phyloP scores from a whole-genome alignment of 2,888 invertebrate species.

The Enchytraeus crypticus region DNA sequence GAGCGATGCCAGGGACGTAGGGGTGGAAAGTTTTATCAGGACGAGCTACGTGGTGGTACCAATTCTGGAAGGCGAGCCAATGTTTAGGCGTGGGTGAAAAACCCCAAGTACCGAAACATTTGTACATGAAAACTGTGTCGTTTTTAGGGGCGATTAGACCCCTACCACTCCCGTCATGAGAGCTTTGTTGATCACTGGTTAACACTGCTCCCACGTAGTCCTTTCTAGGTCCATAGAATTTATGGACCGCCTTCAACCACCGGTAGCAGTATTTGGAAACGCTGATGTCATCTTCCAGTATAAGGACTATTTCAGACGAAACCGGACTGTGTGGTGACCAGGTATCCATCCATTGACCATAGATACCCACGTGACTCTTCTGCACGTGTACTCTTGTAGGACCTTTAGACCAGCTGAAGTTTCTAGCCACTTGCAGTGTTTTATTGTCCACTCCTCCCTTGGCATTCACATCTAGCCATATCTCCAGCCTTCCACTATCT shows the following conservation, averaged over 20 bases:
- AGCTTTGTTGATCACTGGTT: slow-evolving; percentile 29
- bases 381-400: slow-evolving; percentile 21
- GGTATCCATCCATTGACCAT: slow-evolving; percentile 31
- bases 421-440: slow-evolving; percentile 12
- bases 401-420: slow-evolving; percentile 8
- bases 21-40: slow-evolving; percentile 10
- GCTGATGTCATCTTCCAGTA: slow-evolving; percentile 36
- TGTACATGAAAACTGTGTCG: slow-evolving; percentile 15
- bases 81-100: slow-evolving; percentile 5
- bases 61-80: slow-evolving; percentile 13
- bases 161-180: neutral
- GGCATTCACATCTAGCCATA: slow-evolving; percentile 21
- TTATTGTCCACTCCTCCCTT: slow-evolving; percentile 11
- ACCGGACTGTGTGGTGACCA: slow-evolving; percentile 27
- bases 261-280: slow-evolving; percentile 33
- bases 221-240: slow-evolving; percentile 26
- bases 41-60: slow-evolving; percentile 5
- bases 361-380: slow-evolving; percentile 24
- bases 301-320: slow-evolving; percentile 34
- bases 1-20: slow-evolving; percentile 17
- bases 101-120: slow-evolving; percentile 14
- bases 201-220: slow-evolving; percentile 32
- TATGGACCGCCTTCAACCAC: slow-evolving; percentile 33
- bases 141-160: neutral
- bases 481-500: slow-evolving; percentile 13